phyloP scores from a whole-genome alignment of 2,797 vertebrate species.

The Pagetopsis macropterus region DNA sequence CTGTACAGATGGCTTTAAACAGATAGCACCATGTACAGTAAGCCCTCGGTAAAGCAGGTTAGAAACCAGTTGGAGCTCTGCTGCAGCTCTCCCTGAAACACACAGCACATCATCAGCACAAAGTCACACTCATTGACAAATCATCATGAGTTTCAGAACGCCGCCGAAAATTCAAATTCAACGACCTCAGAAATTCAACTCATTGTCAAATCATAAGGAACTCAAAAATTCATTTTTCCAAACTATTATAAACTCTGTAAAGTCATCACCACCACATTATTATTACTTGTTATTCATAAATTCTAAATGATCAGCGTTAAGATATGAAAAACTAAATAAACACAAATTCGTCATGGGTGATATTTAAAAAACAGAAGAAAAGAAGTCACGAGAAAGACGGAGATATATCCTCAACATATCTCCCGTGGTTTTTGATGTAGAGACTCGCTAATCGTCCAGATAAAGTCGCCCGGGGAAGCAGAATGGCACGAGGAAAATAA shows the following conservation, averaged over 20 bases:
- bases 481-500: constrained; percentile 26
- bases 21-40: constrained; percentile 81
- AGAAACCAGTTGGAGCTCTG: constrained; percentile 73
- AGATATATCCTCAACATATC: constrained; percentile 26
- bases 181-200: constrained; percentile 66
- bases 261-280: constrained; percentile 68
- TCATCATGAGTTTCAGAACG: constrained; percentile 69
- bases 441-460: constrained; percentile 23
- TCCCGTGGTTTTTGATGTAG: background rate
- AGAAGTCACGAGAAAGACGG: constrained; percentile 52
- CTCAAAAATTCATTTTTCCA: constrained; percentile 63
- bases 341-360: constrained; percentile 62
- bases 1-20: constrained; percentile 83
- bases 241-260: constrained; percentile 68
- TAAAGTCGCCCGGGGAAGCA: constrained; percentile 38
- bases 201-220: constrained; percentile 76
- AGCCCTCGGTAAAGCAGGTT: constrained; percentile 76
- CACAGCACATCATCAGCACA: constrained; percentile 72
- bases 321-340: constrained; percentile 65
- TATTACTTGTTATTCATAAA: constrained; percentile 75
- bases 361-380: constrained; percentile 28
- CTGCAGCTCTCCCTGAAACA: constrained; percentile 78
- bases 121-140: constrained; percentile 77
- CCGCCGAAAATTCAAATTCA: constrained; percentile 3
- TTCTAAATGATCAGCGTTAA: constrained; percentile 68